Evolutionary conservation across 2,113 vertebrate species (phyloP), one percentile per base, ranked within the genome.

Genomic region (Hydrolagus affinis): DNA sequence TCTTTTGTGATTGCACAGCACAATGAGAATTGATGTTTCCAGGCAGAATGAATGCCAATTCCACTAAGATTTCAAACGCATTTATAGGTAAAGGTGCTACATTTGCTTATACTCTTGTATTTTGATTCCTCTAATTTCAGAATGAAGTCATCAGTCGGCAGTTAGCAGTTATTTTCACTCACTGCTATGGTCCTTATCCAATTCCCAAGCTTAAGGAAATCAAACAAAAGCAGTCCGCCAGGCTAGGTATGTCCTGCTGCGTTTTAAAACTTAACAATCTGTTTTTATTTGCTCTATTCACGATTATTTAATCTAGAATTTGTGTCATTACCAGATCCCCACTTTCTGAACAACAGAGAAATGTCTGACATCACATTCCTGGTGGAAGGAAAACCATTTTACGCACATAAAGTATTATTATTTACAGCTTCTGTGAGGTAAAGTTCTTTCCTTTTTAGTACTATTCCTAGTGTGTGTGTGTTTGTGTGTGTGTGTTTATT

Each of bases 331-430:
- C 87, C 89, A 99, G 98, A 99, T 91, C 96, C 97, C 60, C 97
- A 98, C 89, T 99, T 99, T 89, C 95, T 99, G 86, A 99, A 99
- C 88, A 99, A 99, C 87, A 98, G 98, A 88, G 98, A 99, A 85
- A 99, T 99, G 98, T 99, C 97, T 56, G 98, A 99, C 56, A 96
- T 99, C 88, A 99, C 97, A 25, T 99, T 99, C 90, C 90, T 99
- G 89, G 96, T 98, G 87, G 98, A 99, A 87, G 97, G 96, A 89
- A 96, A 97, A 86, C 98, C 97, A 0, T 99, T 98, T 88, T 99
- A 98, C 12, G 98, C 96, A 64, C 98, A 99, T 88, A 96, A 96
- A 93, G 98, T 99, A 32, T 92, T 99, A 89, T 90, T 99, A 56
- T 98, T 98, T 89, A 99, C 97, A 12, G 97, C 98, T 73, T 99